Conservation (phyloP, 1,140 invertebrate species). For the Himalopsyche phryganea region DNA sequence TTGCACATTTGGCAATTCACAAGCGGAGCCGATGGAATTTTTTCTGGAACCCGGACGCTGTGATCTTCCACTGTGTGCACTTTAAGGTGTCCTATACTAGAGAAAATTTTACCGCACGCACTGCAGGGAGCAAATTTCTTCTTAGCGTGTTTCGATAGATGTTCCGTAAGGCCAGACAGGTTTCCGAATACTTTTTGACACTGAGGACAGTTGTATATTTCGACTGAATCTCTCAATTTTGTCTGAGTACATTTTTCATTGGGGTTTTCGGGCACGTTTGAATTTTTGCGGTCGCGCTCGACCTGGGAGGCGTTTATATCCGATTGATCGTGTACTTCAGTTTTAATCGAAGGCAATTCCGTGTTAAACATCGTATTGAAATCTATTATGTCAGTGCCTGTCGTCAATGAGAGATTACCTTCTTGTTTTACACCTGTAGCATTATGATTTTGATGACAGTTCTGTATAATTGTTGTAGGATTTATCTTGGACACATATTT, state of each 20-base stretch:
- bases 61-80: constrained; percentile 22
- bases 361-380: constrained; percentile 20
- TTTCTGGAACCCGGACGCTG: constrained; percentile 5
- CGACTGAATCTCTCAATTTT: constrained; percentile 6
- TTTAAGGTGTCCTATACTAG: constrained; percentile 3
- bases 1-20: constrained; percentile 21
- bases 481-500: constrained; percentile 41
- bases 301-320: background rate
- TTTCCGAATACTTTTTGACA: constrained; percentile 22
- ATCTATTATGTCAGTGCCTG: constrained; percentile 20
- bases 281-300: background rate
- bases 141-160: constrained; percentile 16
- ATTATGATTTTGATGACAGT: background rate
- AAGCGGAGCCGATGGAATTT: background rate
- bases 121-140: constrained; percentile 10
- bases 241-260: constrained; percentile 28
- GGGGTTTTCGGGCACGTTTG: background rate
- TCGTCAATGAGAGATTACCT: constrained; percentile 4
- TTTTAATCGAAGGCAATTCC: constrained; percentile 17
- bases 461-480: background rate
- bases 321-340: constrained; percentile 9
- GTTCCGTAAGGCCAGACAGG: constrained; percentile 10
- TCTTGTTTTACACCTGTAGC: constrained; percentile 15
- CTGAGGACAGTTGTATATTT: constrained; percentile 19
- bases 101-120: constrained; percentile 24